Evolutionary conservation across 2,113 vertebrate species (phyloP).

Genomic region (Chloropsis cyanopogon): DNA sequence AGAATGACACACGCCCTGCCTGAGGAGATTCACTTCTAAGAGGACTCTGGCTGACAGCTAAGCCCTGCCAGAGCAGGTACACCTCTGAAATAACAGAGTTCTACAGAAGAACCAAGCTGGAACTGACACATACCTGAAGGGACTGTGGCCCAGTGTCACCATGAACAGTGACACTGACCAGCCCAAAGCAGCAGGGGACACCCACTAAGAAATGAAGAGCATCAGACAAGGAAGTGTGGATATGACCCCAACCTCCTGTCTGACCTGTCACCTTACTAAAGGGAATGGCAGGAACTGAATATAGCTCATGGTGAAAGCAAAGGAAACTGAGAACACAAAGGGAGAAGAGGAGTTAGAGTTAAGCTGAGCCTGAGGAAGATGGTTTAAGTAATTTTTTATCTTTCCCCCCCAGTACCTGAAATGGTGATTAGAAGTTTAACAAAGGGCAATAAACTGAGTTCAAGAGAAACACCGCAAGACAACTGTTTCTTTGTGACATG

Average conservation of each 20-base stretch:
- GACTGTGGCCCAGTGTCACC: not conserved
- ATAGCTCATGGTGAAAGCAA: not conserved
- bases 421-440: not conserved
- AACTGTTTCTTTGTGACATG: not conserved
- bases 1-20: not conserved
- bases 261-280: not conserved
- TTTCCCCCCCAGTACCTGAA: not conserved
- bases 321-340: not conserved
- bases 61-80: not conserved
- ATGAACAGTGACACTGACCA: not conserved
- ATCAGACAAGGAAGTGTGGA: not conserved
- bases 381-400: not conserved
- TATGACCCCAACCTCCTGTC: not conserved
- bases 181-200: not conserved
- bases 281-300: not conserved
- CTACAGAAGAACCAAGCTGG: not conserved
- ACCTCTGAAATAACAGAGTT: not conserved
- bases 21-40: not conserved
- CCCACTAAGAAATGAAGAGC: not conserved
- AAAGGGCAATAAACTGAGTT: not conserved
- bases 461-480: not conserved
- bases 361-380: not conserved
- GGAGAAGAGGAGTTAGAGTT: not conserved
- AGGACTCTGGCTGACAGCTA: not conserved
- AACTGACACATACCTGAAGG: not conserved